Evolutionary conservation across 2,797 vertebrate genomes (phyloP), one percentile per base, ranked within the genome.

Genomic region (Etheostoma perlongum): DNA sequence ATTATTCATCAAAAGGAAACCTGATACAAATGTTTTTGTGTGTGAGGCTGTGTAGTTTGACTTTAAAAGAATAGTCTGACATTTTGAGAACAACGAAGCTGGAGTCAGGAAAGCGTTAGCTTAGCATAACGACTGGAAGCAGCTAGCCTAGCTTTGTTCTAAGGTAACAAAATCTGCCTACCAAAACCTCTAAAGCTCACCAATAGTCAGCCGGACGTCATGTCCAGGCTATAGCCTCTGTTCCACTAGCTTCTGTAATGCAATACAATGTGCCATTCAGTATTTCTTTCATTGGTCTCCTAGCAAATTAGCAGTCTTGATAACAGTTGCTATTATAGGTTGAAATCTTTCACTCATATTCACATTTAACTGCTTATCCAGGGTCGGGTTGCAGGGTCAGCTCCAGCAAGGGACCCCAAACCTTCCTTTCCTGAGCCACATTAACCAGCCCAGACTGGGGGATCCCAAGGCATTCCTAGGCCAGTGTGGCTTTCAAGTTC

Each of bases 1-100:
- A 58, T 59, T 21, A 6, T 73, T 58, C 4, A 36, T 65, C 47
- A 64, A 55, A 65, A 69, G 14, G 21, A 23, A 67, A 52, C 13
- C 66, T 48, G 18, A 54, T 30, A 5, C 21, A 30, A 53, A 6
- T 3, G 2, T 33, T 63, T 58, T 42, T 57, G 6, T 51, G 44
- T 23, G 7, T 14, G 27, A 40, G 36, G 1, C 25, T 62, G 12
- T 54, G 21, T 42, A 33, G 42, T 49, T 70, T 58, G 48, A 66
- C 18, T 61, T 53, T 49, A 58, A 52, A 33, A 52, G 21, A 63
- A 63, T 16, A 16, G 18, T 55, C 52, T 47, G 33, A 46, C 33
- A 69, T 52, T 60, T 52, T 53, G 15, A 14, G n/a, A 30, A 19
- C 9, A 47, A 55, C 19, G 7, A 55, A 68, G 15, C 36, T 40